Conservation (phyloP, 2,888 invertebrate genomes). For the Diachrysia chrysitis region DNA sequence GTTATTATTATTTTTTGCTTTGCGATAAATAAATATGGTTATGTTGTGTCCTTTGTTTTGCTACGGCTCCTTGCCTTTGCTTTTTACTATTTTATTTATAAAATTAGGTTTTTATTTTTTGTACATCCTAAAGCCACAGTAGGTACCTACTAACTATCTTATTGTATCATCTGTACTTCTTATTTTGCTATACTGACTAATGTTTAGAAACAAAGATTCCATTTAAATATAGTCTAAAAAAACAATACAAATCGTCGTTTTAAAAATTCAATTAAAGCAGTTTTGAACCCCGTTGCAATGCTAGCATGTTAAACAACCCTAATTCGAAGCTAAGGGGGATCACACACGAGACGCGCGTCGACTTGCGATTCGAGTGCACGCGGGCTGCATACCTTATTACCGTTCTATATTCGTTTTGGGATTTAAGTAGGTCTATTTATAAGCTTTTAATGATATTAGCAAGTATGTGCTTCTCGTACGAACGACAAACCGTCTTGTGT, state of each 20-base stretch:
- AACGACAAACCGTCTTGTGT: conserved; percentile 57
- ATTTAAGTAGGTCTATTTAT: conserved; percentile 63
- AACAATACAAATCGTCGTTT: conserved; percentile 24
- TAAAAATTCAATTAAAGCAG: conserved; percentile 48
- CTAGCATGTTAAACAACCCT: conserved; percentile 50
- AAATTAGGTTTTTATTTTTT: no score
- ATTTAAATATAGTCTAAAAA: conserved; percentile 24
- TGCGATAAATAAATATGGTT: not conserved
- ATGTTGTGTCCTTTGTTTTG: not conserved
- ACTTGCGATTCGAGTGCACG: conserved; percentile 60
- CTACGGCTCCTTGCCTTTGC: not conserved
- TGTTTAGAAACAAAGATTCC: conserved; percentile 20
- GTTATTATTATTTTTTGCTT: conserved; percentile 1
- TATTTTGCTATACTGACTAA: no score
- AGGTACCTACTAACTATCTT: not conserved
- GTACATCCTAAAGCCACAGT: not conserved
- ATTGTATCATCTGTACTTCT: not conserved
- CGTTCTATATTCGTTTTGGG: conserved; percentile 51
- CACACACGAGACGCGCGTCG: conserved; percentile 56
- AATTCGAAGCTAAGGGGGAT: conserved; percentile 53
- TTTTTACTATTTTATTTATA: not conserved
- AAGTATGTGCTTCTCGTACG: conserved; percentile 57
- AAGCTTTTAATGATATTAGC: conserved; percentile 69
- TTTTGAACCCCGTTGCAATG: conserved; percentile 36
- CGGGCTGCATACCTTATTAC: conserved; percentile 57